A percentile compares a stretch with the other conserved stretches of the same genome.
Conservation (phyloP, 2,888 invertebrate species). For the Tachystola acroxantha region DNA sequence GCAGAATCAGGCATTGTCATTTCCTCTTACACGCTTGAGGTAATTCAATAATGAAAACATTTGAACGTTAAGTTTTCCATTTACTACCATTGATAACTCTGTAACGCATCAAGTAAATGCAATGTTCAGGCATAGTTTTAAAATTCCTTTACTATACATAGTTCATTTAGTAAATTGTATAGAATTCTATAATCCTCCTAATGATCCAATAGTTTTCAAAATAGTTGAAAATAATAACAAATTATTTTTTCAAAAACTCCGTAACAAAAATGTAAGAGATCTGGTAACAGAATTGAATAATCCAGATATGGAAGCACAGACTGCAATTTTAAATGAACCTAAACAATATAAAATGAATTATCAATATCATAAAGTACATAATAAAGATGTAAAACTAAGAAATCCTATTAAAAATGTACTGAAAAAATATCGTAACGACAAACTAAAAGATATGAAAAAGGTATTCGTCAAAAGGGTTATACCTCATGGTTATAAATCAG, state of each 20-base stretch:
- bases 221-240: background rate
- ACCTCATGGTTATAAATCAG: constrained; percentile 4
- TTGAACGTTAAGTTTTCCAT: background rate
- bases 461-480: constrained; percentile 13
- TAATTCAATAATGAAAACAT: background rate
- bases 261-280: background rate
- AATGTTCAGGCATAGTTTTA: background rate
- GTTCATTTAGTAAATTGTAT: background rate
- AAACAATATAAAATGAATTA: background rate
- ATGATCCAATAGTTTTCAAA: background rate
- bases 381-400: background rate
- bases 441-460: background rate
- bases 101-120: background rate
- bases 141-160: background rate
- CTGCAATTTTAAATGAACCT: background rate
- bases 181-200: background rate
- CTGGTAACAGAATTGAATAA: background rate
- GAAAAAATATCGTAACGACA: background rate
- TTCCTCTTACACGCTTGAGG: background rate
- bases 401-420: background rate
- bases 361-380: background rate
- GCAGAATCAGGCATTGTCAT: too few species aligned
- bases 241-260: background rate
- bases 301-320: background rate
- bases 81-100: too few species aligned